Evolutionary conservation across 92 coral and sea anemone genomes (phyloP).

Genomic region (Micromussa lordhowensis): DNA sequence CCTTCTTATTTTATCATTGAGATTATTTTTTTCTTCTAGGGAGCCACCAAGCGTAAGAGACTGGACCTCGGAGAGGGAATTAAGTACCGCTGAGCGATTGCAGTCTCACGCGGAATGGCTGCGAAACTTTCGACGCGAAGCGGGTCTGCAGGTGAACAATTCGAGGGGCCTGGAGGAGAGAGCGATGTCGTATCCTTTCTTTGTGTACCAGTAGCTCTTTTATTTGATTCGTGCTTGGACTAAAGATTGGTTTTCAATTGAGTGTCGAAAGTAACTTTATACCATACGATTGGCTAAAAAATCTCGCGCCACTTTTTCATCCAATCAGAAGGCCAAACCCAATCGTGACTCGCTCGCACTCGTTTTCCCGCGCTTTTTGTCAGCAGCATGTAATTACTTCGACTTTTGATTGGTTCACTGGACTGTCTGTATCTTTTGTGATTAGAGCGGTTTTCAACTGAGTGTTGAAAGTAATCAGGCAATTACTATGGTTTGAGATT

Average conservation of each 20-base stretch:
- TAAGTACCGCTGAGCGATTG: constrained; percentile 86
- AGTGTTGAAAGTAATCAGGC: no score
- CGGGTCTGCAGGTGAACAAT: constrained; percentile 66
- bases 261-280: no score
- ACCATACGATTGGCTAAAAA: no score
- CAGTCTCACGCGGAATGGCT: constrained; percentile 95
- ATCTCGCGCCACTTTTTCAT: no score
- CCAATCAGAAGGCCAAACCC: no score
- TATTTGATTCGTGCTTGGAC: background rate
- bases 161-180: constrained; percentile 56
- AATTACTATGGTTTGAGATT: no score
- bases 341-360: no score
- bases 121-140: constrained; percentile 87
- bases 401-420: no score
- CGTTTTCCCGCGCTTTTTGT: no score
- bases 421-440: no score
- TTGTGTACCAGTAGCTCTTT: background rate
- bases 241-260: background rate
- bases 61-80: constrained; percentile 87
- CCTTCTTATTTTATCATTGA: background rate
- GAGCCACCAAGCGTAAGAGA: constrained; percentile 65
- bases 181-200: constrained; percentile 54
- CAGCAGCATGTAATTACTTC: no score
- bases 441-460: no score
- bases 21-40: background rate